Evolutionary conservation across 2,888 invertebrate species (phyloP).

Genomic region (Polymixis flavicincta): DNA sequence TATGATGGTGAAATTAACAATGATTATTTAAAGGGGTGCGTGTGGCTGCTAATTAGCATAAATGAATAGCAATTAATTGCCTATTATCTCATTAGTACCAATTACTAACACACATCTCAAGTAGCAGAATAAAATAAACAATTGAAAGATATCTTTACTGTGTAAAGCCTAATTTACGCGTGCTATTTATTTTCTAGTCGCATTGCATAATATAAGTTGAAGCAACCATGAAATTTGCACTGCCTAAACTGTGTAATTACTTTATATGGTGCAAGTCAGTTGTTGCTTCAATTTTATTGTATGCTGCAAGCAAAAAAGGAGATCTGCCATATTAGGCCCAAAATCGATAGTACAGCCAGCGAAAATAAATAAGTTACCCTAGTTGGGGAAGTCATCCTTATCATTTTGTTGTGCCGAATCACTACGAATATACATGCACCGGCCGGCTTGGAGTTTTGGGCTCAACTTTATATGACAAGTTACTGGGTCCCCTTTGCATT

Average conservation of each 20-base stretch:
- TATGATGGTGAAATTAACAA: neutral
- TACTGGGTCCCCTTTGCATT: too few species aligned
- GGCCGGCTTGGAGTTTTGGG: too few species aligned
- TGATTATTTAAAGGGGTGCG: neutral
- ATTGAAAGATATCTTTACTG: neutral
- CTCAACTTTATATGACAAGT: too few species aligned
- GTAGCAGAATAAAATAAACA: slow-evolving; percentile 11
- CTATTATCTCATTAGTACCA: neutral
- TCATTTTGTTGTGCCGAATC: too few species aligned
- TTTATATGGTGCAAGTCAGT: neutral
- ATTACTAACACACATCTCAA: neutral
- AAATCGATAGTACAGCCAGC: too few species aligned
- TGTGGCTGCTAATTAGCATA: neutral
- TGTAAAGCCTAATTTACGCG: neutral
- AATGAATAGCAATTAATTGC: neutral
- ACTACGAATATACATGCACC: too few species aligned
- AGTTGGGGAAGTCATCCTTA: too few species aligned
- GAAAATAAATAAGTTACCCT: too few species aligned
- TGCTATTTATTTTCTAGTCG: neutral
- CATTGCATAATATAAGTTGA: neutral
- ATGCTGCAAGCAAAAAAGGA: neutral
- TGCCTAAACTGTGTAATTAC: neutral
- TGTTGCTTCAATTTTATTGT: neutral
- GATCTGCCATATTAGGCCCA: too few species aligned
- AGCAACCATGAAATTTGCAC: neutral